Evolutionary conservation across 2,888 invertebrate species (phyloP).

Genomic region (Pseudoips prasinana): DNA sequence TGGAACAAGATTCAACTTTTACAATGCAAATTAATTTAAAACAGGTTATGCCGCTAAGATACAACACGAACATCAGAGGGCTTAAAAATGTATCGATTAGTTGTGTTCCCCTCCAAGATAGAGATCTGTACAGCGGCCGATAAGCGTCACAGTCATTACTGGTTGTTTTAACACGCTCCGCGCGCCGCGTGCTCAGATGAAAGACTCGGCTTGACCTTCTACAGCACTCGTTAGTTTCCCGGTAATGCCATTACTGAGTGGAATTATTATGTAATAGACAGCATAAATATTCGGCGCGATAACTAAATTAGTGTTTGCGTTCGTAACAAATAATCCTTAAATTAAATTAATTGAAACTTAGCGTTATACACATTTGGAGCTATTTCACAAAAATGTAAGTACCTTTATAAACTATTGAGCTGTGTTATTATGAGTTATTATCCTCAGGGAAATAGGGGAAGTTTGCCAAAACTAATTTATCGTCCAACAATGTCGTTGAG

Average conservation of each 20-base stretch:
- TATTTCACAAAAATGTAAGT: slow-evolving; percentile 14
- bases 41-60: too few species aligned
- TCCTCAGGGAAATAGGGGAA: slow-evolving; percentile 5
- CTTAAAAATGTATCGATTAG: not conserved
- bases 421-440: too few species aligned
- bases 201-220: slow-evolving; percentile 28
- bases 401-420: slow-evolving; percentile 3
- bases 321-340: too few species aligned
- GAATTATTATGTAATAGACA: slow-evolving; percentile 23
- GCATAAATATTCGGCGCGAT: not conserved
- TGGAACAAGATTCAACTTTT: slow-evolving; percentile 45
- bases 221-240: slow-evolving; percentile 30
- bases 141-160: slow-evolving; percentile 36
- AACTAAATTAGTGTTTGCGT: not conserved
- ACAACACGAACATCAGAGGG: too few species aligned
- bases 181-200: slow-evolving; percentile 20
- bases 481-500: slow-evolving; percentile 1
- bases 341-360: not conserved
- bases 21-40: too few species aligned
- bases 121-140: slow-evolving; percentile 13
- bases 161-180: slow-evolving; percentile 26
- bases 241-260: slow-evolving; percentile 27
- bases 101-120: too few species aligned
- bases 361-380: not conserved
- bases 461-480: slow-evolving; percentile 12